Evolutionary conservation across 2,888 invertebrate species (phyloP).

Genomic region (Oeneis ivallda): DNA sequence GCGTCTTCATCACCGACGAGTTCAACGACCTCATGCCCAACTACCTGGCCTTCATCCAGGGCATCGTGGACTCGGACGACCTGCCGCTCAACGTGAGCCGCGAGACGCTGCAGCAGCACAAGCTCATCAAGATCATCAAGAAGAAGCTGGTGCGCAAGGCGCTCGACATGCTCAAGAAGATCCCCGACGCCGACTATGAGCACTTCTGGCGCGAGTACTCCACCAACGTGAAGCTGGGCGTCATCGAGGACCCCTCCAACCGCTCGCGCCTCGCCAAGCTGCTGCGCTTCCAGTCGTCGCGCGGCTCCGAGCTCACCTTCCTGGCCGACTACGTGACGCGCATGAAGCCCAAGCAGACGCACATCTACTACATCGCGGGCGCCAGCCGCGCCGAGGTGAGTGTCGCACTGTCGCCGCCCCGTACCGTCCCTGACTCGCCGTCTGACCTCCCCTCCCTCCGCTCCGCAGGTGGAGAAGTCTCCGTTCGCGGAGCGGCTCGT

Average conservation of each 20-base stretch:
- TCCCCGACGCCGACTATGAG: conserved; percentile 92
- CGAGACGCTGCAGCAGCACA: conserved; percentile 99
- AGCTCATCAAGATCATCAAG: conserved; percentile 99
- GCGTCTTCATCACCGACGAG: conserved; percentile 99
- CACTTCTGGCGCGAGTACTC: conserved; percentile 99
- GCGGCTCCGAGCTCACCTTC: conserved; percentile 84
- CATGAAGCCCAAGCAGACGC: conserved; percentile 97
- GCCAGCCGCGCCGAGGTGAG: conserved; percentile 87
- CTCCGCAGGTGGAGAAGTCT: conserved; percentile 88
- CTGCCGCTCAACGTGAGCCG: conserved; percentile 98
- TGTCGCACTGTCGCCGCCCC: not conserved
- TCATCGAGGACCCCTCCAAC: conserved; percentile 99
- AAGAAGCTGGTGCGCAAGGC: conserved; percentile 99
- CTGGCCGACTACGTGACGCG: conserved; percentile 94
- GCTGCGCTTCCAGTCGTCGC: conserved; percentile 93
- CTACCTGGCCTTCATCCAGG: conserved; percentile 96
- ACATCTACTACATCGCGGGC: conserved; percentile 98
- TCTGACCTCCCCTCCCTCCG: conserved; percentile 76
- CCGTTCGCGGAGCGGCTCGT: conserved; percentile 98
- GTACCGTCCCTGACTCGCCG: too few relatives aligned
- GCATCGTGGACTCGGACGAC: conserved; percentile 99
- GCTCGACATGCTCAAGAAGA: conserved; percentile 98
- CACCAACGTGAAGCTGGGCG: conserved; percentile 97
- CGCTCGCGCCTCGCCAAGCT: conserved; percentile 97
- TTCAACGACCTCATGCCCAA: conserved; percentile 99